phyloP scores from a whole-genome alignment of 2,797 vertebrate genomes.

The Dicrostonyx torquatus region DNA sequence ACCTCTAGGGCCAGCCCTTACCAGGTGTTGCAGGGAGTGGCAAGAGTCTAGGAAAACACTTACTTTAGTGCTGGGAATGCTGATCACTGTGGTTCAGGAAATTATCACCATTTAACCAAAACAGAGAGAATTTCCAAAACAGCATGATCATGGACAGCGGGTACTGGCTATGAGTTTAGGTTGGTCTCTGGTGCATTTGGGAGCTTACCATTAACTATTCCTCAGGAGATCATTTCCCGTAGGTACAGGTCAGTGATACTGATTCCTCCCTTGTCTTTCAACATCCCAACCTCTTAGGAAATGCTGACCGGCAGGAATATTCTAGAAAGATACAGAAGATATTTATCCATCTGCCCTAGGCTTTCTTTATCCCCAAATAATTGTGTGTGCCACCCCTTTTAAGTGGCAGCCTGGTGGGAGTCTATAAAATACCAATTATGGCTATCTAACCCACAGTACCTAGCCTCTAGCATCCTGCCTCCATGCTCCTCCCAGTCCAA shows the following conservation, averaged over 20 bases:
- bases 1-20: background rate
- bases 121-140: background rate
- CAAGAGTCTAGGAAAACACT: background rate
- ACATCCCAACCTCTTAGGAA: background rate
- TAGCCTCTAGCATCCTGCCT: background rate
- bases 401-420: background rate
- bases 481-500: background rate
- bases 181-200: background rate
- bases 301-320: background rate
- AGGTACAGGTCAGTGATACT: background rate
- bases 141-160: background rate
- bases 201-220: background rate
- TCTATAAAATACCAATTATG: background rate
- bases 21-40: background rate
- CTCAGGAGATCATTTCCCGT: background rate
- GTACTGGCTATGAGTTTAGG: background rate
- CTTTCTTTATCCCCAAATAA: background rate
- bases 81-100: background rate
- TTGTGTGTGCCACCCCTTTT: background rate
- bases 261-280: background rate
- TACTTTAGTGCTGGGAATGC: background rate
- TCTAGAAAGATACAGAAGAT: background rate
- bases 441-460: background rate
- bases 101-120: background rate
- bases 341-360: background rate